Evolutionary conservation across 64 coral and sea anemone genomes (phyloP).

Genomic region (Astreopora myriophthalma): DNA sequence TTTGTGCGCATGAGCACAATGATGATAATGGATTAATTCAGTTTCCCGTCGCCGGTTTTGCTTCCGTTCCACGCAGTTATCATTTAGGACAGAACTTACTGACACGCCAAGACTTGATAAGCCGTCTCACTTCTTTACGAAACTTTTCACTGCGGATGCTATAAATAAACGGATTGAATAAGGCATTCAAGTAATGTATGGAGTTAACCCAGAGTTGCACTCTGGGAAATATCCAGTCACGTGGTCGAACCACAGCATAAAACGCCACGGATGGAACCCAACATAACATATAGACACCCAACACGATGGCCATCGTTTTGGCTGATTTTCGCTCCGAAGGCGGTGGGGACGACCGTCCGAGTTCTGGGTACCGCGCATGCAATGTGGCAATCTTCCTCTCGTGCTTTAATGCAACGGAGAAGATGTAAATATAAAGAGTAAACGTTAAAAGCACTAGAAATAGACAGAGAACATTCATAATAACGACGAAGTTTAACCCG

Average conservation of each 20-base stretch:
- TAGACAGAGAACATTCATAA: not conserved
- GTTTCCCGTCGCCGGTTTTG: too few relatives aligned
- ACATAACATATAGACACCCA: not conserved
- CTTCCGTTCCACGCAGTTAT: too few relatives aligned
- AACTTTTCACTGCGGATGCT: not conserved
- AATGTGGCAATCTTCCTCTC: not conserved
- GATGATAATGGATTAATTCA: too few relatives aligned
- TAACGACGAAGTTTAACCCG: not conserved
- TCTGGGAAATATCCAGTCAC: not conserved
- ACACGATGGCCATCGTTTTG: not conserved
- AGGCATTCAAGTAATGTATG: conserved; percentile 1
- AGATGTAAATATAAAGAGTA: not conserved
- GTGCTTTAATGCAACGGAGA: conserved; percentile 20
- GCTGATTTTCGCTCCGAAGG: not conserved
- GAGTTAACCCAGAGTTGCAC: conserved; percentile 12
- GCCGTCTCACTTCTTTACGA: not conserved
- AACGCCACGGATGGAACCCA: not conserved
- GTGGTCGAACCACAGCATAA: not conserved
- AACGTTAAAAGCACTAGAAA: not conserved
- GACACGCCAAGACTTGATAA: too few relatives aligned
- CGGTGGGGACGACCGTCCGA: not conserved
- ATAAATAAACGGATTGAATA: conserved; percentile 12
- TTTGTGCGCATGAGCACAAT: too few relatives aligned
- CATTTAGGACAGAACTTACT: too few relatives aligned
- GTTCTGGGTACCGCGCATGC: not conserved